Evolutionary conservation across 2,113 vertebrate genomes (phyloP).

Genomic region (Pristiophorus japonicus): DNA sequence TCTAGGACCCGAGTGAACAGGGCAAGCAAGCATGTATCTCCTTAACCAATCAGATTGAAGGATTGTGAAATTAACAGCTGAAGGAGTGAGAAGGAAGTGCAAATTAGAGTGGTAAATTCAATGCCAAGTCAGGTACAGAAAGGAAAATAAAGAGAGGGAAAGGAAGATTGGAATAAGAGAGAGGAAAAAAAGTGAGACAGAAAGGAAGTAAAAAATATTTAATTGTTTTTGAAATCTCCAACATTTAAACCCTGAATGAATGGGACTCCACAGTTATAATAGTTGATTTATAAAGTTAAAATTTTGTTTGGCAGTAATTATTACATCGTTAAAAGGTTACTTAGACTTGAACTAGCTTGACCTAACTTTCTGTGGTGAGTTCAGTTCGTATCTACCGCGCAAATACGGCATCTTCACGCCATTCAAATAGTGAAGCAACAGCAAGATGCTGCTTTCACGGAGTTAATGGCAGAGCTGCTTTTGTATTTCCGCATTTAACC

Average conservation of each 20-base stretch:
- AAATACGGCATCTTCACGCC: neutral
- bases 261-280: neutral
- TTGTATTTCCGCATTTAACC: too few species aligned
- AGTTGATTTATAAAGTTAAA: neutral
- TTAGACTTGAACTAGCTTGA: too few species aligned
- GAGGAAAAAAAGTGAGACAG: neutral
- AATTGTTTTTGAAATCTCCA: neutral
- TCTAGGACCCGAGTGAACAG: neutral
- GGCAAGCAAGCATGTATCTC: neutral
- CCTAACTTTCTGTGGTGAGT: neutral
- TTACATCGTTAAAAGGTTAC: neutral
- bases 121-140: neutral
- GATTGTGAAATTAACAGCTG: neutral
- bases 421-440: too few species aligned
- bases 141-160: neutral
- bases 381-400: neutral
- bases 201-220: neutral
- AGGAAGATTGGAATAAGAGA: neutral
- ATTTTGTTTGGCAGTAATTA: neutral
- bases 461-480: too few species aligned
- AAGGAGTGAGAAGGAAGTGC: neutral
- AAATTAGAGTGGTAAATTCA: neutral
- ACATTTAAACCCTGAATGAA: neutral
- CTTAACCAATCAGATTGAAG: neutral
- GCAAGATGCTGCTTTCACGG: too few species aligned